phyloP scores from a whole-genome alignment of 2,797 vertebrate species.

The Mormyrus proboscirostris region DNA sequence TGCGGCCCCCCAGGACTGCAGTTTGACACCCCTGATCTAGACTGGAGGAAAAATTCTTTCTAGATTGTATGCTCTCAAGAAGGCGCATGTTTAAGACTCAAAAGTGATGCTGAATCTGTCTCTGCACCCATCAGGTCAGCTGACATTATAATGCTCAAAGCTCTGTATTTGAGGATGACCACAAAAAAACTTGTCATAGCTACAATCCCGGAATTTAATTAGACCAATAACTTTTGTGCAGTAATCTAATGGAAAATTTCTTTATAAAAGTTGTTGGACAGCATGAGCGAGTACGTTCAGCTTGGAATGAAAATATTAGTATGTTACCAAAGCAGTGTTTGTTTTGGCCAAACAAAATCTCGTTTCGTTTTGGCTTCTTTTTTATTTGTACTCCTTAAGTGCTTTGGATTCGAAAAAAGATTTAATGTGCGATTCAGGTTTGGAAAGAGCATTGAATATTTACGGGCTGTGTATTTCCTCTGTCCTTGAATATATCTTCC shows the following conservation, averaged over 20 bases:
- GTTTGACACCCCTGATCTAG: neutral
- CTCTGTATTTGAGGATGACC: neutral
- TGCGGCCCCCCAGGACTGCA: neutral
- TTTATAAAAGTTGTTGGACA: neutral
- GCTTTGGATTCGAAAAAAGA: slow-evolving; percentile 5
- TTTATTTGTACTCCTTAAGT: slow-evolving; percentile 3
- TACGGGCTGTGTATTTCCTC: neutral
- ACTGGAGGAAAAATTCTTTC: neutral
- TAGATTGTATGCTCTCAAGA: neutral
- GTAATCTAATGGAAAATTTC: neutral
- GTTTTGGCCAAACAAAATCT: neutral
- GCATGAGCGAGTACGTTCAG: neutral
- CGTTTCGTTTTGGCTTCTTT: neutral
- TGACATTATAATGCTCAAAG: neutral
- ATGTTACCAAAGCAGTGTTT: neutral
- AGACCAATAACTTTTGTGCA: neutral
- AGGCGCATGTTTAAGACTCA: neutral
- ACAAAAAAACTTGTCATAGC: neutral
- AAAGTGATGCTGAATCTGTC: neutral
- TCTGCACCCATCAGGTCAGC: neutral
- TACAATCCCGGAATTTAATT: neutral
- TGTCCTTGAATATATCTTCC: neutral
- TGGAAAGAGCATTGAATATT: neutral
- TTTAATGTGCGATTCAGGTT: neutral
- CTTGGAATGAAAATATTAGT: neutral